Evolutionary conservation across 2,113 vertebrate genomes (phyloP), one percentile per base, ranked within the genome.

Genomic region (Equus quagga): DNA sequence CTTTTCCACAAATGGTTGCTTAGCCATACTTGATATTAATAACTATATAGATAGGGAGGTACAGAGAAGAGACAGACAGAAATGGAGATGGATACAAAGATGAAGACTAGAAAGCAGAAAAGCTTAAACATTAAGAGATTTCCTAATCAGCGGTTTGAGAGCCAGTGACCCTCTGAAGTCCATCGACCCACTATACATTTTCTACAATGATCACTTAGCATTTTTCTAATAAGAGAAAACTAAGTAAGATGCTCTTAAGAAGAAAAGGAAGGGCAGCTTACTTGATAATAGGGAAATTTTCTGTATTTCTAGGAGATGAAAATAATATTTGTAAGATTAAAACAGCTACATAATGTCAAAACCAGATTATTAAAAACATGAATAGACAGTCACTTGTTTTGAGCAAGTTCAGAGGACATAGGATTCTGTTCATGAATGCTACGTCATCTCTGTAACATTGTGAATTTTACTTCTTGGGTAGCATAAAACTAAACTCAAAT

Each of bases 391-490:
- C 6, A 49, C 14, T 93, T 94, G 41, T 94, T 79, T 81, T 85
- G 19, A 83, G 6, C 11, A 44, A 44, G 84, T 76, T 96, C 36
- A 75, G 14, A 78, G 51, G 33, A 49, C 19, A 31, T 19, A 62
- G 18, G 2, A 15, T 64, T 60, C 31, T 94, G 19, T 64, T 89
- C 31, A 76, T 73, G 3, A 73, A 82, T 58, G 41, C 10, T 65
- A 31, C 6, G 76, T 54, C 60, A 67, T 82, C 26, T 75, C 87
- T 78, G 13, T 36, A 92, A 60, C 24, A 62, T 56, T 76, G 4
- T 18, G 19, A 69, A 64, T 97, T 92, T 95, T 94, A 46, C 44
- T 69, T 79, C 36, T 94, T 89, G 56, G 17, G 28, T 81, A 89
- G 69, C 9, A 15, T 73, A 89, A 78, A 91, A 70, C 12, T n/a